Evolutionary conservation across 2,797 vertebrate genomes (phyloP), one percentile per base, ranked within the genome.

Genomic region (Halcyon smyrnensis): DNA sequence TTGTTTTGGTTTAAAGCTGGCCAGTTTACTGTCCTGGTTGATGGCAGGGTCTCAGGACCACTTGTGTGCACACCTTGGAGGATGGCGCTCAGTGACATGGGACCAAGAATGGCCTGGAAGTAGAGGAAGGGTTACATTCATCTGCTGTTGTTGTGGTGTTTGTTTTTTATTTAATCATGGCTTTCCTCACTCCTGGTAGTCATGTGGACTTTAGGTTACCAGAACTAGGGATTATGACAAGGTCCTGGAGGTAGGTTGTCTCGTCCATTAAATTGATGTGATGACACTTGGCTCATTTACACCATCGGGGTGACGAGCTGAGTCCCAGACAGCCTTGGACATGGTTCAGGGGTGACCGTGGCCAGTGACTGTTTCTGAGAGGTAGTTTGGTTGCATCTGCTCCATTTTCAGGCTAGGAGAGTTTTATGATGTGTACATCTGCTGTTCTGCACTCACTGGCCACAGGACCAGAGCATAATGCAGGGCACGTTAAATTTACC

Each of bases 341-440:
- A 1, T 4, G 24, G 17, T 68, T 84, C 51, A 45, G 41, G 28
- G 32, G 7, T 65, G 60, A n/a, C 46, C 68, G 54, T 1, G 9
- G 79, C 37, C 59, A 48, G 57, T 9, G 53, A 43, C 67, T 28
- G 3, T 12, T 90, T 17, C 81, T 76, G 63, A 87, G 78, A 82
- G 68, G 56, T 27, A 43, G 1, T n/a, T 73, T 54, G 41, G 63
- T 80, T 74, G 34, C 87, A 91, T 82, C 84, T 91, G 67, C 84
- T 95, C 57, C 65, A 9, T 87, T 89, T 82, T 32, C 54, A 65
- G 51, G 39, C 37, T 37, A 1, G 41, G 27, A 60, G 53, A 79
- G 30, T 50, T 79, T 85, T 54, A 62, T 16, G 54, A 27, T 56
- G 17, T 41, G 34, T 30, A 43, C 63, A 65, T 84, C 37, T 82